Evolutionary conservation across 2,797 vertebrate genomes (phyloP).

Genomic region (Brachyalestes nurse): DNA sequence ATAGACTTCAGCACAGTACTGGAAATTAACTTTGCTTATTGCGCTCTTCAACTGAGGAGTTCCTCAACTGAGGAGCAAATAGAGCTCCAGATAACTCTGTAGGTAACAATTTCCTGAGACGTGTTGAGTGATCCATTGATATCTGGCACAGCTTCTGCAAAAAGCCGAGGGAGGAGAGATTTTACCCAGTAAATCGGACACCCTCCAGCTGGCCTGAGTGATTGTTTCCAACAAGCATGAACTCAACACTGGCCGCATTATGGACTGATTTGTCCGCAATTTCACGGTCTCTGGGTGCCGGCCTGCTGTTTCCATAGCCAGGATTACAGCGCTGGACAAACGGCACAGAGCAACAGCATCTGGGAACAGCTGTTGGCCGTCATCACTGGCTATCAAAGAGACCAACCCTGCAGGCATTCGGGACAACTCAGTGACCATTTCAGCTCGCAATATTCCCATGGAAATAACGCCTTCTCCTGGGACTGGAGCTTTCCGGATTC

Average conservation of each 20-base stretch:
- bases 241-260: conserved; percentile 71
- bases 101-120: not conserved
- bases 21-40: too few relatives aligned
- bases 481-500: conserved; percentile 12
- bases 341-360: conserved; percentile 75
- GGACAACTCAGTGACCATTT: conserved; percentile 47
- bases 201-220: conserved; percentile 67
- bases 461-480: conserved; percentile 17
- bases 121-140: not conserved
- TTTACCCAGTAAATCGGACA: conserved; percentile 61
- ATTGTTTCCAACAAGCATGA: conserved; percentile 76
- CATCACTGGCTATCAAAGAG: conserved; percentile 58
- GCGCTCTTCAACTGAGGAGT: too few relatives aligned
- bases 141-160: not conserved
- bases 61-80: too few relatives aligned
- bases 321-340: conserved; percentile 78
- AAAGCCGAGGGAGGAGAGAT: conserved; percentile 31
- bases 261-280: conserved; percentile 73
- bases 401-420: conserved; percentile 47
- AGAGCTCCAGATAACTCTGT: not conserved
- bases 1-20: too few relatives aligned
- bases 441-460: conserved; percentile 25
- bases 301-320: conserved; percentile 66
- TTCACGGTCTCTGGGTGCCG: conserved; percentile 71
- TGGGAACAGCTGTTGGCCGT: conserved; percentile 80